Base-by-base conservation (phyloP, 1,140 invertebrate genomes). In the Calephelis virginiensis region DNA sequence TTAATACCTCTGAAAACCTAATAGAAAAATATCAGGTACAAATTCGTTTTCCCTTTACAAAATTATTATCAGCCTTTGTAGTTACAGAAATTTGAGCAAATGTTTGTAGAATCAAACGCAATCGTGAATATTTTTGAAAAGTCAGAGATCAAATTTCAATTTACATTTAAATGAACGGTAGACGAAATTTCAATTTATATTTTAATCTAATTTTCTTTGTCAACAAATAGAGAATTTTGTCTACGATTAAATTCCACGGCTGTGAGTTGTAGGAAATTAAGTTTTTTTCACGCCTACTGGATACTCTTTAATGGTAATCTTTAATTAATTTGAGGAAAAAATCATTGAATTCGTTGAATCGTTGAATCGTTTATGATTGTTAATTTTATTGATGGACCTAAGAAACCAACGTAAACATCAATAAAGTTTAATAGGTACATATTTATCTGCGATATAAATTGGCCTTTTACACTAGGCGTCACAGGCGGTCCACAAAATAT, bases 141-240 rank as follows among this genome's bases (percentile, higher is more conserved):
- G 50, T 53, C n/a, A 53, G 50, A 53, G 50, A 53, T 53, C 50
- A 53, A 28, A 53, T 53, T 53, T 53, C 49, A 53, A 63, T 47
- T 47, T 11, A 63, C 61, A 43, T 28, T 63, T 63, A 28, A 64
- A 53, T 64, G 17, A 50, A 49, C 28, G 38, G 60, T 61, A 64
- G 47, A 28, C 53, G 37, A 65, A 56, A 62, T 62, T 62, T 53
- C 47, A 49, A 50, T 61, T 69, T 53, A 48, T 61, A 69, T 45
- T 50, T 38, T 63, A 66, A 71, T 71, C 60, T 71, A 65, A 71
- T 71, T 65, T 71, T 46, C 56, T 68, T 64, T 66, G 70, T 71
- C 63, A 68, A 68, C 66, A 65, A 71, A 71, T 65, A 70, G 60
- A 49, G 63, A 71, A 68, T 71, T 69, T 68, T 64, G 70, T 68